Evolutionary conservation across 2,888 invertebrate genomes (phyloP), one percentile per base, ranked within the genome.

Genomic region (Germaria angustata): DNA sequence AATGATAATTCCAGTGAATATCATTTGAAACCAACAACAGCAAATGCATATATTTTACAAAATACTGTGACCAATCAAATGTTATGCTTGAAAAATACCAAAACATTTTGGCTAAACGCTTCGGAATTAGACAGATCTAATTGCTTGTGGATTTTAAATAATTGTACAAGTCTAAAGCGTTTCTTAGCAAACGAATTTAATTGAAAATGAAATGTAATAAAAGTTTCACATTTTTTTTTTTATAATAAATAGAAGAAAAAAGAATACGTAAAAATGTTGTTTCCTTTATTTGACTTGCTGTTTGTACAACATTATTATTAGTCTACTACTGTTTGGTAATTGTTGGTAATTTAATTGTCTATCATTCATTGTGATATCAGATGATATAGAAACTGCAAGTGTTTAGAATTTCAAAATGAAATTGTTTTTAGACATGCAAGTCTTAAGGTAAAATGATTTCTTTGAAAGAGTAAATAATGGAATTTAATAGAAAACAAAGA

Each of bases 161-260:
- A 82, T 66, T 82, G 82, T 68, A 76, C 75, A 11, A 66, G 71
- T 55, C 66, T 76, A 15, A 79, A 66, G 20, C 84, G 82, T 13
- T 87, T 88, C 86, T 78, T 85, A n/a, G 13, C 86, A 2, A 86
- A 81, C 41, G 85, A 88, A 75, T 88, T 86, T 72, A 72, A 76
- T 63, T 46, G 32, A 32, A 36, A 72, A 57, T 39, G 44, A 46
- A 22, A 65, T 73, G 57, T 32, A 77, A 73, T 73, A 66, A 79
- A 66, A 66, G 44, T 61, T 17, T 51, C 1, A 17, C 17, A 51
- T 61, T 72, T 51, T 39, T 9, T 41, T n/a, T n/a, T n/a, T n/a
- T n/a, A 28, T 2, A 28, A 49, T 15, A 28, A 46, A 32, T 9
- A 32, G 51, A 66, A 41, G n/a, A n/a, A 15, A 32, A 39, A 46